Base-by-base conservation (phyloP, 2,888 invertebrate species). In the Rhingia rostrata region DNA sequence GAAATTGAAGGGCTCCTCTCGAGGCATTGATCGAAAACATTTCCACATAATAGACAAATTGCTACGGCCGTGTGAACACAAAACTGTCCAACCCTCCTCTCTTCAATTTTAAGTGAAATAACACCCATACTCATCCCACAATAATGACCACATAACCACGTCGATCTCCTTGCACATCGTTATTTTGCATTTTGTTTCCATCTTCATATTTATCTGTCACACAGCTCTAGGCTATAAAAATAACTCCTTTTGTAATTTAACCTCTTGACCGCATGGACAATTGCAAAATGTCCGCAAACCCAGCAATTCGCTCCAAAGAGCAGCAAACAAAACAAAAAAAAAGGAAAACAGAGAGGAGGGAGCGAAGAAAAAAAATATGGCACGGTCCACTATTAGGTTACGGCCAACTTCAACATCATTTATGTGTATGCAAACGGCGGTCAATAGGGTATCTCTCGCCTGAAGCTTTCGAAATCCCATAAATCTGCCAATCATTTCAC, bases 401-500 rank as follows among this genome's bases (percentile, higher is more conserved):
- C 53, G 70, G 77, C 64, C 77, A 77, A 66, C 47, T 66, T 43
- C 67, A 64, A n/a, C 51, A 32, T 51, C 63, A 56, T 69, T 72
- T 61, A 60, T 64, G 53, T 82, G 43, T 72, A 72, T 82, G 77
- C 82, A 82, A 82, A 72, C 77, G 66, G 66, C 72, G 72, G 82
- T 82, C 82, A 78, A 82, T 47, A 83, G 79, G 79, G 73, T 79
- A 79, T 73, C 78, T 56, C 41, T 69, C 12, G 63, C 83, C 73
- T 37, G 56, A 41, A 64, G 83, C 83, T 73, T 73, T 83, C 64
- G 63, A 79, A 83, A 73, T 73, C 70, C 66, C 61, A 80, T 80
- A 80, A 80, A 79, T 80, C 75, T 75, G 74, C 74, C 84, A 84
- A 80, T 84, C 70, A 80, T 75, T 84, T 83, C 69, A 58, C 53